phyloP scores from a whole-genome alignment of 2,888 invertebrate genomes.

The Pammene fasciana region DNA sequence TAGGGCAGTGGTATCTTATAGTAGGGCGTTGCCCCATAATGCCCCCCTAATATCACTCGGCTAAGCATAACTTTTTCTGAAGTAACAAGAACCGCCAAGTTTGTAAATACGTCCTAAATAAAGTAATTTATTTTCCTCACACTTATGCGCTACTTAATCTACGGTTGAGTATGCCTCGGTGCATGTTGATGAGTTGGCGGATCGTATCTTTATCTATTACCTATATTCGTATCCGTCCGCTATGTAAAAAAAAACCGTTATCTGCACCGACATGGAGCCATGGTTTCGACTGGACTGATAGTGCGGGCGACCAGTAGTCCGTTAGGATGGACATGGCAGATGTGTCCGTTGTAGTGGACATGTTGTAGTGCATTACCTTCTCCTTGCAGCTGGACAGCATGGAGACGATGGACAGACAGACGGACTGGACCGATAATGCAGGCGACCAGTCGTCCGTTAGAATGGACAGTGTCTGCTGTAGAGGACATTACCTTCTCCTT shows the following conservation, averaged over 20 bases:
- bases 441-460: conserved; percentile 79
- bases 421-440: too few species aligned
- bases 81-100: background rate
- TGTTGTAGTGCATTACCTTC: conserved; percentile 88
- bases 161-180: background rate
- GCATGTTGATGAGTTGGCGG: conserved; percentile 1
- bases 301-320: conserved; percentile 99
- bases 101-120: background rate
- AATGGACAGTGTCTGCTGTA: conserved; percentile 58
- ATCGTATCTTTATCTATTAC: background rate
- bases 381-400: conserved; percentile 92
- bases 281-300: conserved; percentile 98
- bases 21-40: too few species aligned
- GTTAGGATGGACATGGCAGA: conserved; percentile 98
- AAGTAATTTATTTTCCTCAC: background rate
- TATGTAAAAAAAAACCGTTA: conserved; percentile 1
- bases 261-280: too few species aligned
- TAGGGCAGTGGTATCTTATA: too few species aligned
- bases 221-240: background rate
- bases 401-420: too few species aligned
- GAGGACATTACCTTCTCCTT: conserved; percentile 82
- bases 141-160: background rate
- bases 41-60: too few species aligned
- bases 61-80: background rate
- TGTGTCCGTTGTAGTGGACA: conserved; percentile 99